phyloP scores from a whole-genome alignment of 2,113 vertebrate species.

The Xiphophorus maculatus region DNA sequence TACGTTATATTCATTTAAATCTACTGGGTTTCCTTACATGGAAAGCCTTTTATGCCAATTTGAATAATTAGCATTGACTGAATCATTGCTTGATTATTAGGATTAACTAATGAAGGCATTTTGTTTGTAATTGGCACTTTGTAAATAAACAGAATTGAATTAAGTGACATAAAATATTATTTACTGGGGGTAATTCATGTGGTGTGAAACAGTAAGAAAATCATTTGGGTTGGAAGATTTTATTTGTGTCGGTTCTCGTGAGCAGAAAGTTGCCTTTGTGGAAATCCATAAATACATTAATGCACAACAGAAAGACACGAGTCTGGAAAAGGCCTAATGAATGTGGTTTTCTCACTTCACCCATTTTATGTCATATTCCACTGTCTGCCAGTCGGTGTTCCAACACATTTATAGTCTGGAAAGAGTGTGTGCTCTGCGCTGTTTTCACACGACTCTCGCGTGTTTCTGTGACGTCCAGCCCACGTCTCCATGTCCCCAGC shows the following conservation, averaged over 20 bases:
- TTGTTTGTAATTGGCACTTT: no score
- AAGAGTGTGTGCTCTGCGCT: background rate
- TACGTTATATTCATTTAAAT: no score
- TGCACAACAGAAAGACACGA: background rate
- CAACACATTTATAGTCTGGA: slow-evolving; percentile 43
- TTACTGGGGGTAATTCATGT: no score
- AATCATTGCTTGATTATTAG: no score
- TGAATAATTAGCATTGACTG: no score
- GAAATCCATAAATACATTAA: background rate
- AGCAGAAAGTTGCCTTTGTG: background rate
- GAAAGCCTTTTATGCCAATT: no score
- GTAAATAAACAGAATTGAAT: no score
- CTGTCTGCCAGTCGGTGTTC: slow-evolving; percentile 34
- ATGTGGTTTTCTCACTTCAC: slow-evolving; percentile 31
- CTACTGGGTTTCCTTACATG: no score
- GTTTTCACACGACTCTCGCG: background rate
- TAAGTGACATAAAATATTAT: no score
- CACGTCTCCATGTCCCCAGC: slow-evolving; percentile 31
- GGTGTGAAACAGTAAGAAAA: no score
- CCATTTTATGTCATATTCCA: slow-evolving; percentile 40
- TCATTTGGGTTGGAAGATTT: background rate
- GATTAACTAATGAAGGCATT: no score
- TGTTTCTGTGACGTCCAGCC: slow-evolving; percentile 3
- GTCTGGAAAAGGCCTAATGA: slow-evolving; percentile 53
- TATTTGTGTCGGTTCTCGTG: background rate